Percentiles rank a stretch among this genome's conserved stretches.
These are phyloP conservation scores for Drosophila cracens DNA, from an alignment of 2,888 invertebrate genomes.

Conservation along the genomic window DNA sequence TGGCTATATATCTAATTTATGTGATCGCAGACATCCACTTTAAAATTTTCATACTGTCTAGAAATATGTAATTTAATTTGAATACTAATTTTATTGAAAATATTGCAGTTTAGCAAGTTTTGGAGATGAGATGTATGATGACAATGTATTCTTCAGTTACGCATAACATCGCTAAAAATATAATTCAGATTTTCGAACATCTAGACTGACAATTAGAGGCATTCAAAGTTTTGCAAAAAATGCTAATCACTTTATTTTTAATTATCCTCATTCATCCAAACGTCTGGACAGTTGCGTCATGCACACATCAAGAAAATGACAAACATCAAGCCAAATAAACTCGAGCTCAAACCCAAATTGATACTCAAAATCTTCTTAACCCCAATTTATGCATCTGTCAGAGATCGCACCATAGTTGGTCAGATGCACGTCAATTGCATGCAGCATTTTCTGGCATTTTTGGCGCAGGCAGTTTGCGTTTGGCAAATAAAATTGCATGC, in stretches of 20 bases:
- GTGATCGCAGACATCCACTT: not conserved
- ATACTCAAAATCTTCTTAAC: constrained; percentile 73
- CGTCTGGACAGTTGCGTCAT: constrained; percentile 31
- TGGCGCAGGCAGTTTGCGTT: constrained; percentile 41
- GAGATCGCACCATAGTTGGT: constrained; percentile 65
- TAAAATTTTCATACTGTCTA: not conserved
- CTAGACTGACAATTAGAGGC: constrained; percentile 7
- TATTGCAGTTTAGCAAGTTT: not conserved
- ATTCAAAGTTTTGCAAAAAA: constrained; percentile 35
- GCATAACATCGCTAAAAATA: not conserved
- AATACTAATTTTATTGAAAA: not conserved
- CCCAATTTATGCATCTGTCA: constrained; percentile 72
- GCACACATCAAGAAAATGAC: constrained; percentile 66
- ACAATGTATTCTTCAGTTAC: not conserved
- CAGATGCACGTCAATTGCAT: constrained; percentile 54
- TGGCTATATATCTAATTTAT: not conserved
- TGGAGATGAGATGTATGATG: not conserved
- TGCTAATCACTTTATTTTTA: constrained; percentile 56
- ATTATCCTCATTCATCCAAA: constrained; percentile 44
- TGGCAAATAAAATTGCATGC: constrained; percentile 62
- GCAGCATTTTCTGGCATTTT: constrained; percentile 15
- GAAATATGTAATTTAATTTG: not conserved
- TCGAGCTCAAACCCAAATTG: constrained; percentile 30
- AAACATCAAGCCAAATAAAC: constrained; percentile 71
- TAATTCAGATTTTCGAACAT: not conserved